These are phyloP conservation scores for Subanguina moxae DNA, from an alignment of 1,140 invertebrate species.

Conservation along the genomic window DNA sequence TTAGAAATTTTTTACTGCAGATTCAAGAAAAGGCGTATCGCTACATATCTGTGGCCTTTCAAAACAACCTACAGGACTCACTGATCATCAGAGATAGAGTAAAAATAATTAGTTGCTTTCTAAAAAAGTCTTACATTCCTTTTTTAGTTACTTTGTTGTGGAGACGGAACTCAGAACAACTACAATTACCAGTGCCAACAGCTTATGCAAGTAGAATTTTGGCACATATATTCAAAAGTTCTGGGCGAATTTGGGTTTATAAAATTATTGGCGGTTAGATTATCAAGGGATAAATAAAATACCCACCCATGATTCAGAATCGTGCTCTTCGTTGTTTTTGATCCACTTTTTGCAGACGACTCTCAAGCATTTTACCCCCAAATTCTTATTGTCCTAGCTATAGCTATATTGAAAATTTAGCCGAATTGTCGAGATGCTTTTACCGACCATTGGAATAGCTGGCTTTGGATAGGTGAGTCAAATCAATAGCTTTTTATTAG, in stretches of 20 bases:
- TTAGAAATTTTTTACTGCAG: constrained; percentile 31
- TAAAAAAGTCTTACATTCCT: not conserved
- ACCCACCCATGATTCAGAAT: too few species aligned
- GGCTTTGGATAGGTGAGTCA: not conserved
- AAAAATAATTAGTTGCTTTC: too few species aligned
- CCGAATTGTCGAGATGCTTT: not conserved
- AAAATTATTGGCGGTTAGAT: too few species aligned
- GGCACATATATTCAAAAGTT: not conserved
- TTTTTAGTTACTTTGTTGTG: constrained; percentile 22
- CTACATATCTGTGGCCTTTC: constrained; percentile 28
- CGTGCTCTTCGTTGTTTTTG: too few species aligned
- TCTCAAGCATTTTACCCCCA: too few species aligned
- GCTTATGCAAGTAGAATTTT: not conserved
- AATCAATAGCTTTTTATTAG: too few species aligned
- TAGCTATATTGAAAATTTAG: constrained; percentile 6
- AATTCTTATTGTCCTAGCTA: too few species aligned
- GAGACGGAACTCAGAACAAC: constrained; percentile 18
- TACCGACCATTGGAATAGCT: constrained; percentile 1
- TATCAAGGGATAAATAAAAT: too few species aligned
- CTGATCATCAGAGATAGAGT: constrained; percentile 17
- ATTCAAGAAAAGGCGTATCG: constrained; percentile 8
- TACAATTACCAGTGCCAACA: constrained; percentile 5
- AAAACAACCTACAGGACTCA: constrained; percentile 22
- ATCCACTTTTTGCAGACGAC: too few species aligned
- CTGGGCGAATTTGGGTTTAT: not conserved